Conservation (phyloP, 2,797 vertebrate species). For the Pipistrellus pygmaeus region DNA sequence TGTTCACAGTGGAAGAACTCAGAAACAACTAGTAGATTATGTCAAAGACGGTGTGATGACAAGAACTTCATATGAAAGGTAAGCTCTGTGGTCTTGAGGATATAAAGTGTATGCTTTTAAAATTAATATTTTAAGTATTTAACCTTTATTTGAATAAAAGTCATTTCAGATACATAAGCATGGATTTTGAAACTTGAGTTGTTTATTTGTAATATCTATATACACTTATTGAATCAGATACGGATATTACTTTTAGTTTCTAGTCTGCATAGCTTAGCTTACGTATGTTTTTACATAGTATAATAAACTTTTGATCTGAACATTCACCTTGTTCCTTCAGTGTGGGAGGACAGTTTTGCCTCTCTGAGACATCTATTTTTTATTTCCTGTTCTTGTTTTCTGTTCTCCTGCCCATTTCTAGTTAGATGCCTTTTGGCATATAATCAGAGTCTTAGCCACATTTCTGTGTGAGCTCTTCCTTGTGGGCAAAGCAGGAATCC, state of each 20-base stretch:
- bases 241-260: neutral
- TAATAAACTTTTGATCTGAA: neutral
- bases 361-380: neutral
- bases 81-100: neutral
- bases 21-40: constrained; percentile 97
- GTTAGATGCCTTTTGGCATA: accelerated
- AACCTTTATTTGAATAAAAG: neutral
- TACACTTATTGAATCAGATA: too few species aligned
- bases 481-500: neutral
- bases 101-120: neutral
- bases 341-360: neutral
- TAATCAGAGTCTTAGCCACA: neutral
- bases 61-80: constrained; percentile 96
- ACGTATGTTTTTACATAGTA: neutral
- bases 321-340: neutral
- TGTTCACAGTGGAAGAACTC: constrained; percentile 94
- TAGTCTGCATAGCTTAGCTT: neutral
- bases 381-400: neutral
- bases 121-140: neutral
- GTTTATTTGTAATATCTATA: neutral
- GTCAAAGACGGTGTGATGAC: constrained; percentile 93
- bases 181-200: neutral
- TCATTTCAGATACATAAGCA: neutral
- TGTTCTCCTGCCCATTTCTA: neutral
- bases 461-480: neutral